Evolutionary conservation across 2,113 vertebrate genomes (phyloP).

Genomic region (Pelmatolapia mariae): DNA sequence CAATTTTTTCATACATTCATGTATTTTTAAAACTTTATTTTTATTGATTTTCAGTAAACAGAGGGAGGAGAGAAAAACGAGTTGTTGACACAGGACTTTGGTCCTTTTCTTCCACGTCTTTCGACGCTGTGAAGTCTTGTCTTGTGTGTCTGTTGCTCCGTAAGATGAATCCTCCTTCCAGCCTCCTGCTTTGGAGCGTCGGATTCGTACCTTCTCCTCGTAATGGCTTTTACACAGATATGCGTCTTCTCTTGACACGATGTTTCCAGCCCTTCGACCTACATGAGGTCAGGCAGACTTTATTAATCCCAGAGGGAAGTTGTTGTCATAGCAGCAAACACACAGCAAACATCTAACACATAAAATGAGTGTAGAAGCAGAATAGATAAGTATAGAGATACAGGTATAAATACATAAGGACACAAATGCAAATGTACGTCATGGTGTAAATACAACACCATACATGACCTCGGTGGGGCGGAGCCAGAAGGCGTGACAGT

Average conservation of each 20-base stretch:
- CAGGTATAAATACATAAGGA: background rate
- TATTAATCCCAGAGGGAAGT: background rate
- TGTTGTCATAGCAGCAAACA: background rate
- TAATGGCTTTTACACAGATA: background rate
- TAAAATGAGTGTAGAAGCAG: background rate
- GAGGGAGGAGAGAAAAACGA: background rate
- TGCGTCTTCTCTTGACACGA: background rate
- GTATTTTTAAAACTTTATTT: background rate
- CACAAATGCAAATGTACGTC: background rate
- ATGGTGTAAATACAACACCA: background rate
- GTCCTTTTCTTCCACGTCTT: background rate
- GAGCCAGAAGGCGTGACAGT: background rate
- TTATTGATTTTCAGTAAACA: background rate
- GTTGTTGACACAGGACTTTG: background rate
- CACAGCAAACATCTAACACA: background rate
- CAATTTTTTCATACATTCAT: background rate
- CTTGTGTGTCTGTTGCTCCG: background rate
- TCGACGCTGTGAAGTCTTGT: background rate
- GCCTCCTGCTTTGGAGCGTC: background rate
- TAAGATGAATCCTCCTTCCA: background rate
- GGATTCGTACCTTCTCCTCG: background rate
- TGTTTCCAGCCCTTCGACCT: background rate
- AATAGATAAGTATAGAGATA: background rate
- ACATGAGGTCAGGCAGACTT: background rate
- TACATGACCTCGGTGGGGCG: background rate